Evolutionary conservation across 1,140 invertebrate genomes (phyloP), one percentile per base, ranked within the genome.

Genomic region (Coptotermes formosanus): DNA sequence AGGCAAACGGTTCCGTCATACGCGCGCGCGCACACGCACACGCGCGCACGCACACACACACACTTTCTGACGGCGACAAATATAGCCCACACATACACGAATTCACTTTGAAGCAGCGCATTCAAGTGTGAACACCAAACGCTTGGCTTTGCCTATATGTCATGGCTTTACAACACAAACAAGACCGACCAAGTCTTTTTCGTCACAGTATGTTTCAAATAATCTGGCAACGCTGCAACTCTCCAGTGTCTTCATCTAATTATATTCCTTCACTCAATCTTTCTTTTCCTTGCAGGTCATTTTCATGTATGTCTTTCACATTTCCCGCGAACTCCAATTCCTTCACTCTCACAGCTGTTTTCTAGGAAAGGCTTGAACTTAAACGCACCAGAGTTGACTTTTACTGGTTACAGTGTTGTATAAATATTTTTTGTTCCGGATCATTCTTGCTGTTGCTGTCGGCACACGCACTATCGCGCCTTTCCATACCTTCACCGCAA

Each of bases 201-300:
- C 64, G 25, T 75, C 64, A 75, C 64, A 30, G 8, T 30, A 30
- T 75, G 16, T 30, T 75, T 75, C n/a, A 11, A 75, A 75, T 30
- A 75, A 83, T 83, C 21, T 83, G 82, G 82, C 82, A 45, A 52
- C 82, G 82, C 43, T 43, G 82, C 82, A 45, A 75, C 64, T 75
- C 64, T 83, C 32, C 3, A 43, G 32, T 19, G 43, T 83, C 48
- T 83, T 83, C n/a, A 52, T 83, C 82, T 83, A 83, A 83, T 83
- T 83, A 83, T 83, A 83, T 83, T 83, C 82, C 16, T 83, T 83
- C 82, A 43, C 82, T 83, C 82, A 83, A 32, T 83, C 82, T 6
- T 75, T 75, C 25, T 0, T 30, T 30, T n/a, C 7, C 64, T 75
- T 75, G n/a, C 64, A 25, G 25, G n/a, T 75, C 25, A 11, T 55